Percentiles rank a stretch among this genome's conserved stretches.
phyloP scores from a whole-genome alignment of 2,113 vertebrate species.

The Menura novaehollandiae region DNA sequence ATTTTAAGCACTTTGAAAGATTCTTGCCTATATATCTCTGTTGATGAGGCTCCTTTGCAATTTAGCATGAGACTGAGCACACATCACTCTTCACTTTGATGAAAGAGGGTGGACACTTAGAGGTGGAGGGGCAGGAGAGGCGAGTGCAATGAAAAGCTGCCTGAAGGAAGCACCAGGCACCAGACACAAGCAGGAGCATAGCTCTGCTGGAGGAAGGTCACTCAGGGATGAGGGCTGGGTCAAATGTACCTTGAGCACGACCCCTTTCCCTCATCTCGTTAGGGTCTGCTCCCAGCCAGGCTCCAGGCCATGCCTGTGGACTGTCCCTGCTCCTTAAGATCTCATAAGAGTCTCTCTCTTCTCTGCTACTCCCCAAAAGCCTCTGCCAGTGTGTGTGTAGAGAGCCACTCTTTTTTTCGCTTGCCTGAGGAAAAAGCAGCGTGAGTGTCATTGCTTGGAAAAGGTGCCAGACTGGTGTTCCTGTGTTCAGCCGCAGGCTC shows the following conservation, averaged over 20 bases:
- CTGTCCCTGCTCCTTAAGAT: neutral
- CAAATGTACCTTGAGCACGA: neutral
- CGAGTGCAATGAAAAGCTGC: neutral
- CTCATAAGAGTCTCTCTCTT: rapidly evolving
- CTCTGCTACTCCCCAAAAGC: neutral
- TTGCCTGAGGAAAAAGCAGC: neutral
- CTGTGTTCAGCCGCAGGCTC: rapidly evolving
- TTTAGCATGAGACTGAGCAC: neutral
- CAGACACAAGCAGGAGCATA: neutral
- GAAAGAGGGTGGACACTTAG: neutral
- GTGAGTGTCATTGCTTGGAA: neutral
- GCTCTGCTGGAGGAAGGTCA: neutral
- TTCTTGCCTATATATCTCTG: neutral
- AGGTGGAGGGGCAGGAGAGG: neutral
- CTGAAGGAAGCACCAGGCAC: neutral
- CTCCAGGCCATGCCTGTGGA: neutral
- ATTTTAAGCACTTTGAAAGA: neutral
- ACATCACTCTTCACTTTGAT: neutral
- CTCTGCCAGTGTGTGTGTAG: neutral
- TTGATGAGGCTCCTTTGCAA: neutral
- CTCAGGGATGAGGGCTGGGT: rapidly evolving
- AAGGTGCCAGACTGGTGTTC: neutral
- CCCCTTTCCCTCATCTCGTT: rapidly evolving
- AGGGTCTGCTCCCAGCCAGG: neutral
- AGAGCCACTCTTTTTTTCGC: neutral